Evolutionary conservation across 2,888 invertebrate species (phyloP).

Genomic region (Pyrocoelia pectoralis): DNA sequence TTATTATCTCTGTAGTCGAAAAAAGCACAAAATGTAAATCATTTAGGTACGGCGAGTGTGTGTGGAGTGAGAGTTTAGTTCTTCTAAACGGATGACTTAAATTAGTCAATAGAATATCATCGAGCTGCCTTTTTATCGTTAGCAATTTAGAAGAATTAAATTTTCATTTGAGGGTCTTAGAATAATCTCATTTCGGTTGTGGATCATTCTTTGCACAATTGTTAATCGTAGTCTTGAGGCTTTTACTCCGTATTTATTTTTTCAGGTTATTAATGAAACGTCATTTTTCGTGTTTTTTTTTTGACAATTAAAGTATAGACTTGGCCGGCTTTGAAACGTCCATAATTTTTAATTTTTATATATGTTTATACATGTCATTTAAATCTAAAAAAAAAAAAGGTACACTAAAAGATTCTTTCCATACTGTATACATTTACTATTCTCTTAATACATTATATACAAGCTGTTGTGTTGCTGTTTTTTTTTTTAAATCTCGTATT

Average conservation of each 20-base stretch:
- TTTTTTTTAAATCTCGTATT: too few species aligned
- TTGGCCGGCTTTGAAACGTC: slow-evolving; percentile 24
- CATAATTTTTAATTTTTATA: slow-evolving; percentile 24
- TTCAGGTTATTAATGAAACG: not conserved
- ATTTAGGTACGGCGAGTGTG: not conserved
- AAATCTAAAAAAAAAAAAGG: not conserved
- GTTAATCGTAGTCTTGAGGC: not conserved
- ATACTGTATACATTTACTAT: slow-evolving; percentile 24
- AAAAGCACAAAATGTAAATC: slow-evolving; percentile 7
- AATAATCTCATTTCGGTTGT: slow-evolving; percentile 29
- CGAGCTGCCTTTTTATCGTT: slow-evolving; percentile 26
- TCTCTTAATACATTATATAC: slow-evolving; percentile 33
- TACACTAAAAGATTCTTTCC: slow-evolving; percentile 20
- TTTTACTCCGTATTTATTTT: not conserved
- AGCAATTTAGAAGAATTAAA: slow-evolving; percentile 34
- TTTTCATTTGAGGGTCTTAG: slow-evolving; percentile 20
- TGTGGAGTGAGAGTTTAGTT: slow-evolving; percentile 18
- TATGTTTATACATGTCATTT: slow-evolving; percentile 13
- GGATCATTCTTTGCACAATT: slow-evolving; percentile 26
- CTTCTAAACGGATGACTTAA: slow-evolving; percentile 32
- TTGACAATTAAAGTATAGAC: not conserved
- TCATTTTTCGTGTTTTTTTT: slow-evolving; percentile 11
- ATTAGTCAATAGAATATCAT: slow-evolving; percentile 24
- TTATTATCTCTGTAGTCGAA: slow-evolving; percentile 4
- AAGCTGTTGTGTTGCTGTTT: slow-evolving; percentile 10